Evolutionary conservation across 2,797 vertebrate genomes (phyloP), one percentile per base, ranked within the genome.

Genomic region (Thunnus albacares): DNA sequence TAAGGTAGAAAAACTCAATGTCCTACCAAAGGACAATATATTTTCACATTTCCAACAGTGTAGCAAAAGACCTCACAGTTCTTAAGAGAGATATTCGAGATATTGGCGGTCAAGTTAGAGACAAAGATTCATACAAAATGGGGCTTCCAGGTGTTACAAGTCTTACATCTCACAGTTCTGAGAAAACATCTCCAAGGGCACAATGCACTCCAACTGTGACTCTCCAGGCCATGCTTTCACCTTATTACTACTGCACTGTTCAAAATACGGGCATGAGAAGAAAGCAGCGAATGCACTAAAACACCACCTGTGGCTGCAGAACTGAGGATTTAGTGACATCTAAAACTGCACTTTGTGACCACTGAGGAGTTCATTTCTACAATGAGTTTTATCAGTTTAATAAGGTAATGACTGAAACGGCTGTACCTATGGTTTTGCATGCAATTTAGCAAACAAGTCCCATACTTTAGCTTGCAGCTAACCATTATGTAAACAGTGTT

Each of bases 51-150:
- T 80, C 18, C 57, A 55, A 26, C 49, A 65, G 15, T 24, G 45
- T 58, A 20, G 56, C 43, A 66, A 66, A 73, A 41, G 22, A 43
- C n/a, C 43, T 49, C 24, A 30, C 20, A 56, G 24, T 38, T 85
- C 62, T 79, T 83, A 85, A 84, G 24, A 72, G 51, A 77, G 69
- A 79, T 64, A 81, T 87, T 56, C 86, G 15, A 77, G 86, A 83
- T 47, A 65, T 78, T 62, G 63, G 56, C 75, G 72, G 76, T 64
- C 58, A 51, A 80, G 60, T 18, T 28, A 55, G 72, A 77, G 28
- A 83, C 22, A 78, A 30, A 24, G 57, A 75, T 74, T 61, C 51
- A 26, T 17, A 22, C 28, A 43, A 72, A 78, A 58, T 28, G 24
- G 18, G n/a, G 61, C 72, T 67, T 71, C 70, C 17, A 53, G 65